Evolutionary conservation across 2,113 vertebrate species (phyloP).

Genomic region (Gobio gobio): DNA sequence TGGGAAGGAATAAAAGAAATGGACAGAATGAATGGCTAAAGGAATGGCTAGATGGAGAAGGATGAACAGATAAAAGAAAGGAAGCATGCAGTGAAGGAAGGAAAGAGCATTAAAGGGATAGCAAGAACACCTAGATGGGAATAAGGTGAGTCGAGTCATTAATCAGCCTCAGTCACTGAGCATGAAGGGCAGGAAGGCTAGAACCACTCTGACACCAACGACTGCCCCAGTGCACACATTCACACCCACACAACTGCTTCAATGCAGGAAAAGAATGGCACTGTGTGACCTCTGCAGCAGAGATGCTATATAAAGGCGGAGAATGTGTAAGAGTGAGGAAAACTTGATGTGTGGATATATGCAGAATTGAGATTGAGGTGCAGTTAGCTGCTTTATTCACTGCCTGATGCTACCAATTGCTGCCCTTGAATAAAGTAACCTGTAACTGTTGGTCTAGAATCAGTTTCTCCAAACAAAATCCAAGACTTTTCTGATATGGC

Average conservation of each 20-base stretch:
- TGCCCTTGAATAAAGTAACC: background rate
- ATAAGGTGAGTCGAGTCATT: constrained; percentile 24
- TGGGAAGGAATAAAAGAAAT: background rate
- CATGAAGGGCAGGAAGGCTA: constrained; percentile 41
- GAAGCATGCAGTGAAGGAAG: constrained; percentile 19
- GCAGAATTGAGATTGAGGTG: background rate
- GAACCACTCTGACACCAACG: constrained; percentile 16
- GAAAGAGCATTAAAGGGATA: constrained; percentile 21
- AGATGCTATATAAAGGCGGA: background rate
- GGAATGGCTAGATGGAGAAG: background rate
- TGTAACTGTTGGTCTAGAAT: background rate
- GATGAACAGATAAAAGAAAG: constrained; percentile 13
- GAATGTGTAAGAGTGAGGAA: background rate
- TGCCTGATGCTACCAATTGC: background rate
- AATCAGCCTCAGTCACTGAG: constrained; percentile 40
- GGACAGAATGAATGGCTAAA: background rate
- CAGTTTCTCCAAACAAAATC: background rate
- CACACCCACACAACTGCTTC: constrained; percentile 30
- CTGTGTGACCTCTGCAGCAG: background rate
- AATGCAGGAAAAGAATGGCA: background rate
- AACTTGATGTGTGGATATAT: background rate
- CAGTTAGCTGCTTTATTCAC: background rate
- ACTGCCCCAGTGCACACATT: constrained; percentile 6
- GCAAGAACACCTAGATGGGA: constrained; percentile 21
- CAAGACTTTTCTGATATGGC: background rate